Percentiles rank a stretch among this genome's conserved stretches.
Conservation (phyloP, 1,140 invertebrate genomes). For the Portunus trituberculatus region DNA sequence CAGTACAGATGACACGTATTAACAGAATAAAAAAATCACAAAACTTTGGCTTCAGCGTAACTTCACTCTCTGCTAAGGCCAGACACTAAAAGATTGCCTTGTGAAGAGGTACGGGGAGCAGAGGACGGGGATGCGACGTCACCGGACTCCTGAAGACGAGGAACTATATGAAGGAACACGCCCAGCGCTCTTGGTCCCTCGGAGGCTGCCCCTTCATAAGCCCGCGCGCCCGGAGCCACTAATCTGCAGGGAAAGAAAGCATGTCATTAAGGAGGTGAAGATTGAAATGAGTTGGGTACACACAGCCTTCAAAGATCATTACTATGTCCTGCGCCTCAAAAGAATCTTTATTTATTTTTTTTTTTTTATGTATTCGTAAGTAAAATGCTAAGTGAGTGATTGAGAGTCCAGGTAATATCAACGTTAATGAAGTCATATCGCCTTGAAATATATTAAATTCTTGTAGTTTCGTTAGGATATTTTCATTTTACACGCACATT, state of each 20-base stretch:
- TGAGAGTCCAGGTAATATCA: too few species aligned
- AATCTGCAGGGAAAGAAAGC: conserved; percentile 24
- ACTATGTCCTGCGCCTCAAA: too few species aligned
- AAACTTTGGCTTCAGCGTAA: not conserved
- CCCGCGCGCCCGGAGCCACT: conserved; percentile 15
- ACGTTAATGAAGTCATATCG: too few species aligned
- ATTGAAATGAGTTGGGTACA: too few species aligned
- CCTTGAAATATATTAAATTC: too few species aligned
- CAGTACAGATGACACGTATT: not conserved
- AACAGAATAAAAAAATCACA: not conserved
- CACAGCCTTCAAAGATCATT: too few species aligned
- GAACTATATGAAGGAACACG: conserved; percentile 1
- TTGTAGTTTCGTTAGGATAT: too few species aligned
- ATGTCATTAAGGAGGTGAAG: not conserved
- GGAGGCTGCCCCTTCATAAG: not conserved
- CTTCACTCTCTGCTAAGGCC: not conserved
- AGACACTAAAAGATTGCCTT: not conserved
- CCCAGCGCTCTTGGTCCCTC: not conserved
- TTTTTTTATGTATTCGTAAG: too few species aligned
- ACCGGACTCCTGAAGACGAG: not conserved
- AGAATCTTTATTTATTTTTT: too few species aligned
- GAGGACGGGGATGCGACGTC: not conserved
- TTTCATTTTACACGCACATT: too few species aligned
- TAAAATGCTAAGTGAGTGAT: too few species aligned
- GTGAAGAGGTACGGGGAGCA: not conserved